phyloP scores from a whole-genome alignment of 2,797 vertebrate genomes.

The Anniella stebbinsi region DNA sequence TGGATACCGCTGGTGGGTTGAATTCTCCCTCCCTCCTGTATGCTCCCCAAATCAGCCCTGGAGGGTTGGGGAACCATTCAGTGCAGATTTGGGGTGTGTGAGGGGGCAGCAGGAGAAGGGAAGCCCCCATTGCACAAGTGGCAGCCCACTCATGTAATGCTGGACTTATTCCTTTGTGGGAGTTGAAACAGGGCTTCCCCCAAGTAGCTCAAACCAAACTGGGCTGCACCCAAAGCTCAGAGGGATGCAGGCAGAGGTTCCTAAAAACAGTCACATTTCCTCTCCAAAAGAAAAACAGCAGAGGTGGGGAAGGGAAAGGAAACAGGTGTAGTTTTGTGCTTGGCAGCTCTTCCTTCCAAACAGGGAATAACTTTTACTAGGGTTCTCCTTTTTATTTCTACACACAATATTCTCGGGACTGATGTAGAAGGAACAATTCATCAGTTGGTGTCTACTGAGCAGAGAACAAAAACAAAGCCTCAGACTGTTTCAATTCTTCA shows the following conservation, averaged over 20 bases:
- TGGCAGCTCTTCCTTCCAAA: background rate
- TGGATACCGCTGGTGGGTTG: too few relatives aligned
- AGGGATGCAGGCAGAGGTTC: too few relatives aligned
- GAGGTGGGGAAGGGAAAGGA: background rate
- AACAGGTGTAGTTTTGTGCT: background rate
- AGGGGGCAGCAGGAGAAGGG: too few relatives aligned
- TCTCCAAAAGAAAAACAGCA: background rate
- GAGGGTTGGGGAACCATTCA: too few relatives aligned
- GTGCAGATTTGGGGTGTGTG: too few relatives aligned
- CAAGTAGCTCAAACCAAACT: background rate
- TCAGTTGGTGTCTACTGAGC: background rate
- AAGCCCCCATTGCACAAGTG: too few relatives aligned
- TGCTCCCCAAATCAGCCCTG: too few relatives aligned
- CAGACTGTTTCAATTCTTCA: background rate
- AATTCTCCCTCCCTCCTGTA: too few relatives aligned
- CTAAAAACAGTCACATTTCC: background rate
- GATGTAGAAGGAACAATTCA: background rate
- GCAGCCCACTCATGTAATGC: too few relatives aligned
- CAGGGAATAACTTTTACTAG: background rate
- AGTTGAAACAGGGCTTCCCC: too few relatives aligned
- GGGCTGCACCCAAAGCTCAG: background rate
- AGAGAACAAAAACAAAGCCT: background rate
- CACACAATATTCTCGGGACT: too few relatives aligned
- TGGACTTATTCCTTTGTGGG: too few relatives aligned
- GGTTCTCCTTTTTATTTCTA: background rate